Evolutionary conservation across 2,113 vertebrate species (phyloP), one percentile per base, ranked within the genome.

Genomic region (Pycnonotus jocosus): DNA sequence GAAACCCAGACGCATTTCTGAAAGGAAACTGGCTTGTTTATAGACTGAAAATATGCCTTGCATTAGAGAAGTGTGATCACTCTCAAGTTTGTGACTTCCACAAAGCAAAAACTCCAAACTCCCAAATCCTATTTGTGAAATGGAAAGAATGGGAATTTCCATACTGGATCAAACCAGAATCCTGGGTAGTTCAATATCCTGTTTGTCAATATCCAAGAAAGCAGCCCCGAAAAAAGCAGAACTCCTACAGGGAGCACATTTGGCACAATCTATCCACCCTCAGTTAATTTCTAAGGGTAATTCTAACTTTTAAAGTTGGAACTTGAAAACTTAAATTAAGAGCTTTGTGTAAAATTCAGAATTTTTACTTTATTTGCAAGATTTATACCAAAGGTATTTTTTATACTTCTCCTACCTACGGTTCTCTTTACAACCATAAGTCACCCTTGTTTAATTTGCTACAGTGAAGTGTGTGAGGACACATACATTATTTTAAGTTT

Each of bases 31-130:
- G 69, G 68, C 56, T 91, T 71, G 40, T 81, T 95, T 93, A 78
- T 88, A 86, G 56, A 86, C 81, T 78, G 64, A 83, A 93, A 96
- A 93, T 94, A 88, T 95, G 94, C 88, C 88, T 96, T 96, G 60
- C 3, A 30, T 96, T 96, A 96, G 30, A 40, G 45, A 96, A 94
- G 88, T 96, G 82, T 96, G 94, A 94, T 90, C 51, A 56, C 93
- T 92, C 87, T 70, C 33, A 54, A 90, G 91, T 94, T 81, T 90
- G 85, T 66, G 79, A 96, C 65, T 95, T 90, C 65, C 69, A 86
- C 53, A 83, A 78, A 80, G 81, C 42, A 62, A 91, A 91, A 88
- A 28, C 62, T 91, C 44, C 33, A 86, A 91, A 66, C 38, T 38
- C 35, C 30, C 21, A 85, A 82, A 82, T 65, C 37, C 37, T 88